A percentile compares a stretch with the other conserved stretches of the same genome.
These are phyloP conservation scores for Cyphomyrus discorhynchus DNA, from an alignment of 2,113 vertebrate species.

Conservation along the genomic window DNA sequence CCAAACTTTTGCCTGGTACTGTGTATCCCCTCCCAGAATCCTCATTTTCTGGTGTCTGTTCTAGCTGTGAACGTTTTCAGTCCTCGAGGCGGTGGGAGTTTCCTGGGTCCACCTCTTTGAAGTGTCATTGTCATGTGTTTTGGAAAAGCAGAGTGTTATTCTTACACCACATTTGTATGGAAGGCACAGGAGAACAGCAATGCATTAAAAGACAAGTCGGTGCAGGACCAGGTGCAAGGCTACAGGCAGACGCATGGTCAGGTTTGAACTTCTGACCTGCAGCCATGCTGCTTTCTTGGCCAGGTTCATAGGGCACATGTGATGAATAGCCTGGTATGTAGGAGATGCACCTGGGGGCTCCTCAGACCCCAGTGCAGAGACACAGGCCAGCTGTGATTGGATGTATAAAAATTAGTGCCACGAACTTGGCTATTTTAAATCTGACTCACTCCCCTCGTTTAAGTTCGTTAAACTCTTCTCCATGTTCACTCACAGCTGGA, in stretches of 20 bases:
- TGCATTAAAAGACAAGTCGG: background rate
- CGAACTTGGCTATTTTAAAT: background rate
- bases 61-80: background rate
- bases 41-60: background rate
- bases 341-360: background rate
- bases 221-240: background rate
- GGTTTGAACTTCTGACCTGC: background rate
- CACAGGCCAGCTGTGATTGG: background rate
- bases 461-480: background rate
- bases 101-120: background rate
- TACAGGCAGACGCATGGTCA: background rate
- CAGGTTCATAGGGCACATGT: background rate
- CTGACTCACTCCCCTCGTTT: background rate
- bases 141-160: background rate
- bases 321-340: background rate
- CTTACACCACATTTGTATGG: background rate
- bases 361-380: background rate
- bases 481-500: background rate
- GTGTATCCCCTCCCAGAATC: background rate
- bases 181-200: background rate
- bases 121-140: background rate
- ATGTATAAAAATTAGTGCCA: background rate
- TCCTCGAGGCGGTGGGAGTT: background rate
- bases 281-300: background rate
- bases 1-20: background rate